These are phyloP conservation scores for Eucriotettix oculatus DNA, from an alignment of 2,888 invertebrate genomes.

Conservation along the genomic window DNA sequence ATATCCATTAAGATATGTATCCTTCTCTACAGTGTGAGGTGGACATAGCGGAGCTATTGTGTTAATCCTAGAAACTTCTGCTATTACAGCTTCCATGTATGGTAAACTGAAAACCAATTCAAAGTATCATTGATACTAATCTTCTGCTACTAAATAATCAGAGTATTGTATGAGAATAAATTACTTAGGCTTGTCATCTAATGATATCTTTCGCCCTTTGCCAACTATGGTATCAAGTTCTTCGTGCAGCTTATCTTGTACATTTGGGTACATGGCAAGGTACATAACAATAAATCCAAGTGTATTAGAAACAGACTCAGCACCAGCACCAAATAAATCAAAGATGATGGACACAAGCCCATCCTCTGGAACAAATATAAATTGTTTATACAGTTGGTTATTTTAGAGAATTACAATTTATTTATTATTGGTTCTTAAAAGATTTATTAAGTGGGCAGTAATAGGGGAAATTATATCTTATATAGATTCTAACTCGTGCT, in stretches of 20 bases:
- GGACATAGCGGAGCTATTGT: slow-evolving; percentile 11
- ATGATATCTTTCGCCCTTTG: slow-evolving; percentile 2
- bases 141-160: not conserved
- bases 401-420: no score
- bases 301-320: slow-evolving; percentile 14
- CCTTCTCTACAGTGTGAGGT: slow-evolving; percentile 6
- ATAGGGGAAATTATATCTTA: no score
- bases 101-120: slow-evolving; percentile 8
- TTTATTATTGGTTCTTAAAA: no score
- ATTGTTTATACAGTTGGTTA: not conserved
- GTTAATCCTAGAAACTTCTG: slow-evolving; percentile 10
- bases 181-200: slow-evolving; percentile 10
- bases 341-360: slow-evolving; percentile 9
- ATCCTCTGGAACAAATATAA: slow-evolving; percentile 9
- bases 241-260: slow-evolving; percentile 13
- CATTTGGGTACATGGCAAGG: slow-evolving; percentile 14
- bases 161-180: not conserved
- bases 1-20: slow-evolving; percentile 10
- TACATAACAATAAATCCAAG: slow-evolving; percentile 14
- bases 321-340: slow-evolving; percentile 16
- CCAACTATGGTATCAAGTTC: slow-evolving; percentile 14
- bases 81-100: slow-evolving; percentile 10
- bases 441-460: no score
- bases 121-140: not conserved
- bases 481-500: no score